Base-by-base conservation (phyloP, 2,888 invertebrate species). In the Pilophorus perplexus region DNA sequence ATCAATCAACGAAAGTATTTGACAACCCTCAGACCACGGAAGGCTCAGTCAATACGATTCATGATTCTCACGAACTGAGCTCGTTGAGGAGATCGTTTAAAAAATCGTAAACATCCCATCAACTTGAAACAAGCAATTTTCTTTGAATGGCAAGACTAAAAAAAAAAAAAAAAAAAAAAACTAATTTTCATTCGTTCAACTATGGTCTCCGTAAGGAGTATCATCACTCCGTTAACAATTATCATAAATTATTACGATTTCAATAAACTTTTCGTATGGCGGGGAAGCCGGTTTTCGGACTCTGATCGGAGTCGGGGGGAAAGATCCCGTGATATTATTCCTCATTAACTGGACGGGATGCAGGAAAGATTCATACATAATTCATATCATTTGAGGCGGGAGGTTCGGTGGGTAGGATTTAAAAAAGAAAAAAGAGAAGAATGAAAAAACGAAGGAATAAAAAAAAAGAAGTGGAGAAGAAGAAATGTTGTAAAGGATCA, bases 401-500 rank as follows among this genome's bases (percentile, higher is more conserved):
- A 33, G 59, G 18, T 27, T 25, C 40, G 42, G 40, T 25, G 59
- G 40, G 59, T 16, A 40, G 23, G 59, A 42, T 12, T 59, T 40
- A 44, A 42, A 59, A 59, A 42, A 59, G 23, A 27, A 42, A 6
- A 40, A 59, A 59, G 23, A 42, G 18, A 59, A 23, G 33, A 59
- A n/a, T n/a, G n/a, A n/a, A n/a, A n/a, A 59, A 55, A 16, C 25
- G 14, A 20, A 40, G 22, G 40, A 22, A 16, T 10, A n/a, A 20
- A 38, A 57, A 40, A 40, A 38, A 16, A 40, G 25, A 37, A 38
- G 25, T 25, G n/a, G 42, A 59, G 40, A 40, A 42, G 42, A 42
- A 42, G 22, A 59, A 59, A 59, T 59, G 59, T 59, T 59, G 59
- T 59, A 59, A 59, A 59, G 40, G 59, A 59, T 59, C 59, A 59